These are phyloP conservation scores for Beaufortia kweichowensis DNA, from an alignment of 2,113 vertebrate species.

Conservation along the genomic window DNA sequence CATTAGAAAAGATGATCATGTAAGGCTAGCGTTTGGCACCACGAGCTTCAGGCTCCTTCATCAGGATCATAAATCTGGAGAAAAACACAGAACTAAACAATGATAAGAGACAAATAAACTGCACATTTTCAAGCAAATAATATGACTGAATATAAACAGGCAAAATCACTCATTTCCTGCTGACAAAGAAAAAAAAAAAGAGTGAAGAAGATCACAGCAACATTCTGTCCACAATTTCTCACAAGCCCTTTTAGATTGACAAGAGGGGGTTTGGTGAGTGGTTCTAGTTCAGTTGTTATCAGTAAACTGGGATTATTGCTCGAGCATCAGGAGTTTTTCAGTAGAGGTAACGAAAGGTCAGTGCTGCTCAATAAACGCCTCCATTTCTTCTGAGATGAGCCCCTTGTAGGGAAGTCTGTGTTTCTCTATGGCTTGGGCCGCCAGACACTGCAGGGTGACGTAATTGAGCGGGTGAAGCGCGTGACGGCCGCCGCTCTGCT, in stretches of 20 bases:
- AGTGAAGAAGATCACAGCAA: conserved; percentile 11
- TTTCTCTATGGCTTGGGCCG: conserved; percentile 86
- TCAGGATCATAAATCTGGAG: neutral
- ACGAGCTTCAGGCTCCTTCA: conserved; percentile 12
- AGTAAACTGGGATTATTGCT: conserved; percentile 70
- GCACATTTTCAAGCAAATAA: conserved; percentile 6
- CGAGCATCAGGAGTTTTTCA: conserved; percentile 48
- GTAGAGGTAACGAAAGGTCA: conserved; percentile 60
- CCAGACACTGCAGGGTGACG: conserved; percentile 93
- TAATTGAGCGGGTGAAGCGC: conserved; percentile 87
- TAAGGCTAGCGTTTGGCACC: conserved; percentile 64
- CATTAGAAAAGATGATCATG: conserved; percentile 13
- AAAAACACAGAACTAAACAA: neutral
- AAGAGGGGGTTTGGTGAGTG: conserved; percentile 33
- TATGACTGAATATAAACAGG: conserved; percentile 41
- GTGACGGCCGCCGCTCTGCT: conserved; percentile 82
- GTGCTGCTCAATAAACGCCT: conserved; percentile 94
- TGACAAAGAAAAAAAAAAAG: conserved; percentile 11
- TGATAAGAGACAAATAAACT: conserved; percentile 16
- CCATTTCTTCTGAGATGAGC: conserved; percentile 90
- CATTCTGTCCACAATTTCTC: conserved; percentile 35
- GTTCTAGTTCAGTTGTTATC: too few relatives aligned
- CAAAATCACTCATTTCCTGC: conserved; percentile 31
- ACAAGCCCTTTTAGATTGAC: conserved; percentile 34
- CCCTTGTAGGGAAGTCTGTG: conserved; percentile 94